Conservation (phyloP, 2,113 vertebrate species). For the Irena cyanogastra region DNA sequence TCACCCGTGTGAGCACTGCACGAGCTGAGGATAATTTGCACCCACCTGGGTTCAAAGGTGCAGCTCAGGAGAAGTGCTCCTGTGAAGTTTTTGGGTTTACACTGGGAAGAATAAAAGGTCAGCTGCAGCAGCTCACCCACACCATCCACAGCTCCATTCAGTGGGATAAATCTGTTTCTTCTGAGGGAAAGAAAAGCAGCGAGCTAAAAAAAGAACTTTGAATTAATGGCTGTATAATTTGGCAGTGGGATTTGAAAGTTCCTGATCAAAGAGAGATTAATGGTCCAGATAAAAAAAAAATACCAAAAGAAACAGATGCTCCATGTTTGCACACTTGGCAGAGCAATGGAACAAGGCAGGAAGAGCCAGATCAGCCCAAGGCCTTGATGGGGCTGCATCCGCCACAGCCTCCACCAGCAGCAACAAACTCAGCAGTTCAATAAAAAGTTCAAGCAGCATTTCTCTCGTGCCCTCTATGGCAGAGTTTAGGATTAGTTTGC, state of each 20-base stretch:
- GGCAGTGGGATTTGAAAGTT: not conserved
- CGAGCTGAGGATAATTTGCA: not conserved
- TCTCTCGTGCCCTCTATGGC: not conserved
- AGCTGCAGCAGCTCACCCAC: not conserved
- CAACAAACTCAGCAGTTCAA: not conserved
- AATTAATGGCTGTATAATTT: not conserved
- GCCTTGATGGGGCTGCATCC: not conserved
- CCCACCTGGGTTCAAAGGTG: not conserved
- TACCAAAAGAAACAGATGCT: not conserved
- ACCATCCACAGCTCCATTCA: not conserved
- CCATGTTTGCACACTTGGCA: not conserved
- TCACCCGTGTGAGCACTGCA: not conserved
- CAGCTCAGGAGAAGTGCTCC: not conserved
- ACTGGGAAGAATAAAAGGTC: not conserved
- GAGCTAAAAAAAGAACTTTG: not conserved
- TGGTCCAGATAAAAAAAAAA: not conserved
- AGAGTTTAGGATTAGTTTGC: not conserved
- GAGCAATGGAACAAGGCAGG: not conserved
- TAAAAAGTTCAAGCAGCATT: not conserved
- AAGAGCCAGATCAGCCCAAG: not conserved
- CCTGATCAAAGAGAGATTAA: not conserved
- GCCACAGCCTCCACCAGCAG: not conserved
- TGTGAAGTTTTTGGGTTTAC: not conserved
- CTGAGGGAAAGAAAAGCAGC: not conserved
- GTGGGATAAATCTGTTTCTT: not conserved